Conservation (phyloP, 2,113 vertebrate genomes). For the Tichodroma muraria region DNA sequence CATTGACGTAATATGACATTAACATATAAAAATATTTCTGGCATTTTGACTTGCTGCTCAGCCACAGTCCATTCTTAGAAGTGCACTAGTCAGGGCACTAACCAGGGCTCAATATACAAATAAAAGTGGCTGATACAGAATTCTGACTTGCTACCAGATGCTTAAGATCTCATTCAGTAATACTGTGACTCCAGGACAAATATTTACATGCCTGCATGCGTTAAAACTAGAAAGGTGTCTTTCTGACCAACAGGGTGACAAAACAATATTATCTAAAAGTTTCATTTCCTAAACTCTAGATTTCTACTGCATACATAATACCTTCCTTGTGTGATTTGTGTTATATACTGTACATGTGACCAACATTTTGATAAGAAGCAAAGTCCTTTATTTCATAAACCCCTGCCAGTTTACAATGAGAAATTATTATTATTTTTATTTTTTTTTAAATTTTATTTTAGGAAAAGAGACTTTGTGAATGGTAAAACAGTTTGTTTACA, state of each 20-base stretch:
- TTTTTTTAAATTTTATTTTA: slow-evolving; percentile 60
- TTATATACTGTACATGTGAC: slow-evolving; percentile 98
- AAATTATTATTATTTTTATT: slow-evolving; percentile 65
- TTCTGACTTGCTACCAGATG: slow-evolving; percentile 83
- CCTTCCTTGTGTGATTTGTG: slow-evolving; percentile 86
- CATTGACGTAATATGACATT: slow-evolving; percentile 80
- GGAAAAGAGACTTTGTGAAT: slow-evolving; percentile 84
- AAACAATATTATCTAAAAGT: slow-evolving; percentile 87
- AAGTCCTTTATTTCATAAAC: slow-evolving; percentile 71
- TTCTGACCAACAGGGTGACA: slow-evolving; percentile 97
- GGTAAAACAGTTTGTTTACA: slow-evolving; percentile 85
- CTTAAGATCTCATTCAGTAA: slow-evolving; percentile 97
- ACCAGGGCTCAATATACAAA: slow-evolving; percentile 76
- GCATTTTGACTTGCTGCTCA: slow-evolving; percentile 72
- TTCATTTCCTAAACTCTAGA: slow-evolving; percentile 86
- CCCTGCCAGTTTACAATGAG: slow-evolving; percentile 73
- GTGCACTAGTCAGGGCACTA: slow-evolving; percentile 69
- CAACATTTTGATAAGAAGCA: slow-evolving; percentile 76
- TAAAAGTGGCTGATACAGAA: slow-evolving; percentile 72
- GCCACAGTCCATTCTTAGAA: slow-evolving; percentile 74
- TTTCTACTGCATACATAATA: slow-evolving; percentile 99
- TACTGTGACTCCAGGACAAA: slow-evolving; percentile 99
- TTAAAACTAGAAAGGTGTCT: slow-evolving; percentile 98
- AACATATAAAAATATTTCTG: slow-evolving; percentile 86
- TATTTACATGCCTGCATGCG: slow-evolving; percentile 99